These are phyloP conservation scores for Bujurquina vittata DNA, from an alignment of 2,113 vertebrate species.

Conservation along the genomic window DNA sequence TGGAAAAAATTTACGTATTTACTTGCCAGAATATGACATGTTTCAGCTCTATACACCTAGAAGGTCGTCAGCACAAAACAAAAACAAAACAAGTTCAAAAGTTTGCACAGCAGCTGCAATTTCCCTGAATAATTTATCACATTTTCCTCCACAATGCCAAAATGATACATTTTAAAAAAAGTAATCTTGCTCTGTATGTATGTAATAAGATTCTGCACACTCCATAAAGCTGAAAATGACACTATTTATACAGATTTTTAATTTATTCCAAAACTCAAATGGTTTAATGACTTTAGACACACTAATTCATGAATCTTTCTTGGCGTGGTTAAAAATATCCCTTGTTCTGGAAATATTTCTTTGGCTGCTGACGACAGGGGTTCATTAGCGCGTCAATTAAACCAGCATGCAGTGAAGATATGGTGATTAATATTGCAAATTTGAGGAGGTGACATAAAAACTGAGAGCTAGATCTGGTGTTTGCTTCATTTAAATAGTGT, in stretches of 20 bases:
- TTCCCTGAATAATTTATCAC: not conserved
- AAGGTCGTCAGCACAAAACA: not conserved
- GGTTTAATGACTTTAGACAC: not conserved
- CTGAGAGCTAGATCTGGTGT: not conserved
- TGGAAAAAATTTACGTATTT: not conserved
- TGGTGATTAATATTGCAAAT: not conserved
- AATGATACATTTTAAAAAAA: not conserved
- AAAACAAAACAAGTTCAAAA: not conserved
- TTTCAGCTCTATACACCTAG: not conserved
- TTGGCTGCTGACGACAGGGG: not conserved
- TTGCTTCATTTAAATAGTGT: not conserved
- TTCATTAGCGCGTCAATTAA: not conserved
- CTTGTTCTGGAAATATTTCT: not conserved
- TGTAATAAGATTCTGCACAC: fast-evolving
- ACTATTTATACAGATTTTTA: not conserved
- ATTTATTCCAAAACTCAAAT: not conserved
- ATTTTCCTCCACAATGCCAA: not conserved
- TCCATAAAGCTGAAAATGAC: not conserved
- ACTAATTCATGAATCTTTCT: not conserved
- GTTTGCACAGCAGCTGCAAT: not conserved
- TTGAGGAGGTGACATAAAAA: not conserved
- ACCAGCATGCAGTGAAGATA: not conserved
- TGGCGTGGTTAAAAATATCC: not conserved
- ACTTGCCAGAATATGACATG: not conserved
- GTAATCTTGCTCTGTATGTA: not conserved